Conservation (phyloP, 2,113 vertebrate genomes). For the Phylloscopus trochilus region DNA sequence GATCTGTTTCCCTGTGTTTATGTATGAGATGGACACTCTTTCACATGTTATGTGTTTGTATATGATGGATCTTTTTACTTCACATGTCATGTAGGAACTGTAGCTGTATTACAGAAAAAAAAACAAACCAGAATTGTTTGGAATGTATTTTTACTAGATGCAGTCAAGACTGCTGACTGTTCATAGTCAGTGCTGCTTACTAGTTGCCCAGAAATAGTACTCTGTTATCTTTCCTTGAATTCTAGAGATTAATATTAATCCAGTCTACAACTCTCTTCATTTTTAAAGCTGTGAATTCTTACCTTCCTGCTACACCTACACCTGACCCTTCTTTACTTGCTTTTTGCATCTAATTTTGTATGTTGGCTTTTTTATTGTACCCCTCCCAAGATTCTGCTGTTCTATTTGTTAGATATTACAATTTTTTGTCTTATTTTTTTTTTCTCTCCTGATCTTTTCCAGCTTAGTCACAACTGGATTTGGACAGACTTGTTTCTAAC, state of each 20-base stretch:
- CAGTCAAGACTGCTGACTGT: background rate
- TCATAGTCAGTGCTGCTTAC: background rate
- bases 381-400: background rate
- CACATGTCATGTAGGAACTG: accelerated
- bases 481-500: background rate
- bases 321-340: background rate
- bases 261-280: background rate
- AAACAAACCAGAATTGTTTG: background rate
- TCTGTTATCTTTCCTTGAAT: background rate
- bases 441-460: background rate
- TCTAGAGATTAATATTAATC: background rate
- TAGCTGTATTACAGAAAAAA: background rate
- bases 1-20: background rate
- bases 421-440: background rate
- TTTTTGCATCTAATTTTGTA: background rate
- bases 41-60: background rate
- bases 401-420: background rate
- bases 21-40: background rate
- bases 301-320: background rate
- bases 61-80: background rate
- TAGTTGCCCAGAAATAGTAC: background rate
- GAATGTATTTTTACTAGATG: background rate
- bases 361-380: background rate
- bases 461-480: background rate
- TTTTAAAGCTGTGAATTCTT: background rate